Percentiles rank a stretch among this genome's conserved stretches.
These are phyloP conservation scores for Drosophila peninsularis DNA, from an alignment of 2,888 invertebrate genomes.

Conservation along the genomic window DNA sequence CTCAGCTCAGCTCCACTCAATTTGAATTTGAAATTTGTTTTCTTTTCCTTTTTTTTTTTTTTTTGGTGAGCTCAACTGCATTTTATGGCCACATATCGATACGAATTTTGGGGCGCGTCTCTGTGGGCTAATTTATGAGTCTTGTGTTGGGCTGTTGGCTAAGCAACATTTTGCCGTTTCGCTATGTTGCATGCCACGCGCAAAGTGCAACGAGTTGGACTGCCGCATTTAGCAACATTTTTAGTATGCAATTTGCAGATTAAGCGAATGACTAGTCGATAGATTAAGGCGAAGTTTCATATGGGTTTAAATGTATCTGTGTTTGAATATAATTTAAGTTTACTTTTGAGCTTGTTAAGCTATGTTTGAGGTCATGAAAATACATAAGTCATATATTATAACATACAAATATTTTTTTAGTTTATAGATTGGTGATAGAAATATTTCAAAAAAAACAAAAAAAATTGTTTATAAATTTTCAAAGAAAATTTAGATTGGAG, in stretches of 20 bases:
- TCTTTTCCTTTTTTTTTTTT: conserved; percentile 20
- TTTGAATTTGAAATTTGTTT: conserved; percentile 57
- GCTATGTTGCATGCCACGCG: conserved; percentile 19
- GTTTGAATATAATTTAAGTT: background rate
- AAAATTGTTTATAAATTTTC: no score
- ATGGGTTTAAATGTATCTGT: background rate
- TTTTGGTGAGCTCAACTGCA: conserved; percentile 32
- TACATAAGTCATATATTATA: no score
- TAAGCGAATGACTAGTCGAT: conserved; percentile 26
- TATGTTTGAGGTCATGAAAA: no score
- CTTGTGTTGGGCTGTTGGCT: background rate
- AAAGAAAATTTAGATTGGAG: no score
- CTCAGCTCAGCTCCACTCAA: conserved; percentile 18
- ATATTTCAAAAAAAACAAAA: background rate
- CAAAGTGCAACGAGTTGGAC: conserved; percentile 15
- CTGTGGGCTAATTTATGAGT: conserved; percentile 43
- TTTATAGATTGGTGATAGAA: no score
- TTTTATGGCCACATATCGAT: conserved; percentile 46
- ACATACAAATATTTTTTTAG: no score
- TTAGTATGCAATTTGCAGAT: conserved; percentile 14
- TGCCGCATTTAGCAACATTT: conserved; percentile 12
- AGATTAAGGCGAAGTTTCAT: background rate
- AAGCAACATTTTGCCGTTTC: conserved; percentile 5
- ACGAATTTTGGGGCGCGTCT: conserved; percentile 36
- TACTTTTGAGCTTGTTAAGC: background rate